These are phyloP conservation scores for Zaprionus lachaisei DNA, from an alignment of 1,140 invertebrate genomes.

Conservation along the genomic window DNA sequence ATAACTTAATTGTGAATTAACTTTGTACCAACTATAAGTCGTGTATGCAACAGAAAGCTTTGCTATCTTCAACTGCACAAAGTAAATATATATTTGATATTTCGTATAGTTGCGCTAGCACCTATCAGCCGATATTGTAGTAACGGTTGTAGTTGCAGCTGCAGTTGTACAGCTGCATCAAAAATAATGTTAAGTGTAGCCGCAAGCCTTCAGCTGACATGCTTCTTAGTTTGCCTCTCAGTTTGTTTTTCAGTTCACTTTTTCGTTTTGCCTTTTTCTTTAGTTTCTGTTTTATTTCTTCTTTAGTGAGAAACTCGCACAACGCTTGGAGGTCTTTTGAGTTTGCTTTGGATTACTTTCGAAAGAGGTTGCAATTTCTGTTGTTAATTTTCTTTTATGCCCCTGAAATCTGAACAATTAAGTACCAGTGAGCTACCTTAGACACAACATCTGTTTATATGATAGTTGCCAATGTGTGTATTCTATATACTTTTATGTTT, in stretches of 20 bases:
- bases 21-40: too few relatives aligned
- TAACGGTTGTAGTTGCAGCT: constrained; percentile 15
- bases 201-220: constrained; percentile 79
- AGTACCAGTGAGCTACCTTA: background rate
- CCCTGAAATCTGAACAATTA: background rate
- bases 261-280: constrained; percentile 32
- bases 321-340: constrained; percentile 26
- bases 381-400: constrained; percentile 25
- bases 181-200: constrained; percentile 83
- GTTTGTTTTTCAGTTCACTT: constrained; percentile 39
- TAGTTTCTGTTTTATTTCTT: background rate
- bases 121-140: background rate
- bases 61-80: too few relatives aligned
- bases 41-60: too few relatives aligned
- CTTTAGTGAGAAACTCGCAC: background rate
- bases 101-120: too few relatives aligned
- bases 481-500: too few relatives aligned
- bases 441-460: too few relatives aligned
- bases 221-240: constrained; percentile 63
- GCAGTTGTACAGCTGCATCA: constrained; percentile 62
- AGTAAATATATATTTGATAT: too few relatives aligned
- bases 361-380: constrained; percentile 20
- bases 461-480: too few relatives aligned
- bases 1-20: too few relatives aligned
- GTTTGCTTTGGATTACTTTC: constrained; percentile 22